Evolutionary conservation across 2,888 invertebrate genomes (phyloP).

Genomic region (Therioaphis trifolii): DNA sequence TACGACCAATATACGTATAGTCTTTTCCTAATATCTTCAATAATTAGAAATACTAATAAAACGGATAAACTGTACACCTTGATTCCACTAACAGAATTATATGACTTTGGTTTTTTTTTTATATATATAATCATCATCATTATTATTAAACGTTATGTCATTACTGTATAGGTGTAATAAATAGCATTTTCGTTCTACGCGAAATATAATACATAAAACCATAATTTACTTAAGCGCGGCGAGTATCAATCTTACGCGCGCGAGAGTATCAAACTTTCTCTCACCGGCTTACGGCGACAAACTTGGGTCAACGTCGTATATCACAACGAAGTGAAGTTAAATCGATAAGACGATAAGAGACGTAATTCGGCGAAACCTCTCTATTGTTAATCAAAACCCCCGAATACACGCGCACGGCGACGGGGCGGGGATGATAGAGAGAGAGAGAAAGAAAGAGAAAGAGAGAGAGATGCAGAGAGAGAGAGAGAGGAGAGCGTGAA

Average conservation of each 20-base stretch:
- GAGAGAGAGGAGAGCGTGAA: not conserved
- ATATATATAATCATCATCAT: not conserved
- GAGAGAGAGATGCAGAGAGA: too few species aligned
- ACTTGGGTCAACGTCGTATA: slow-evolving; percentile 49
- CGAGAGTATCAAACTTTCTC: slow-evolving; percentile 38
- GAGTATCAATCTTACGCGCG: slow-evolving; percentile 45
- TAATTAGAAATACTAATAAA: too few species aligned
- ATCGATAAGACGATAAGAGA: slow-evolving; percentile 54
- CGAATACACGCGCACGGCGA: not conserved
- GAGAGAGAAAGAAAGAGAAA: not conserved
- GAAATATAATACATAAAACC: slow-evolving; percentile 41
- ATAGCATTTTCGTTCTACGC: slow-evolving; percentile 32
- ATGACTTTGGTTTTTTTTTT: not conserved
- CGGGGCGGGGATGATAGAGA: too few species aligned
- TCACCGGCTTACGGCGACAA: slow-evolving; percentile 45
- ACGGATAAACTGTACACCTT: too few species aligned
- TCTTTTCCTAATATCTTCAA: too few species aligned
- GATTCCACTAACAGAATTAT: too few species aligned
- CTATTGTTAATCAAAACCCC: slow-evolving; percentile 44
- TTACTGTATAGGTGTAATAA: slow-evolving; percentile 15
- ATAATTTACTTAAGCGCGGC: slow-evolving; percentile 17
- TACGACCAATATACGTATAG: too few species aligned
- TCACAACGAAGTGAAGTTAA: slow-evolving; percentile 51
- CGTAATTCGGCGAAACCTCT: slow-evolving; percentile 43
- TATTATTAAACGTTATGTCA: not conserved